Evolutionary conservation across 2,113 vertebrate species (phyloP).

Genomic region (Puma concolor): DNA sequence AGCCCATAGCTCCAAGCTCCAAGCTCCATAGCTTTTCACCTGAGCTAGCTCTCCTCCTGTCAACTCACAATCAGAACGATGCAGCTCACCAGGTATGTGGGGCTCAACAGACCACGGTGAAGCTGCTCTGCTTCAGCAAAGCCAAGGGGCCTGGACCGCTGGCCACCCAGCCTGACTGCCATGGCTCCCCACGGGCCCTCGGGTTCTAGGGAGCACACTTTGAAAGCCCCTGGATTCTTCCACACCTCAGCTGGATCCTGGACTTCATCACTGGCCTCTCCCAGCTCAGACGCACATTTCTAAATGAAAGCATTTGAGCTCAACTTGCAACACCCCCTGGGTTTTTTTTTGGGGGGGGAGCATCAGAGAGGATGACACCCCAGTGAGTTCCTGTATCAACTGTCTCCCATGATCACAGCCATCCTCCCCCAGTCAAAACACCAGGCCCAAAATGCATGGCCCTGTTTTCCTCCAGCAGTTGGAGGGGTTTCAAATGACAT

Average conservation of each 20-base stretch:
- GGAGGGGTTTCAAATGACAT: background rate
- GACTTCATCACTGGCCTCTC: background rate
- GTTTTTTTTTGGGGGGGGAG: background rate
- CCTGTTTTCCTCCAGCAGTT: background rate
- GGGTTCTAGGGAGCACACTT: background rate
- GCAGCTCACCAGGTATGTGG: background rate
- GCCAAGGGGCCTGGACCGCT: background rate
- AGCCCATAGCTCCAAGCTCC: background rate
- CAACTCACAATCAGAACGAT: background rate
- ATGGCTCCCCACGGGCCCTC: fast-evolving
- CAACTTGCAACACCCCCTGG: background rate
- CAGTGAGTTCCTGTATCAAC: background rate
- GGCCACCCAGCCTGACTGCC: background rate
- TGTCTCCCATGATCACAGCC: background rate
- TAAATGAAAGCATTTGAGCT: background rate
- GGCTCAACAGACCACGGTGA: background rate
- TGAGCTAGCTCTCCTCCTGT: background rate
- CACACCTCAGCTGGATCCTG: background rate
- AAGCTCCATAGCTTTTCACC: background rate
- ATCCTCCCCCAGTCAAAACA: background rate
- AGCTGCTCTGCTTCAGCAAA: background rate
- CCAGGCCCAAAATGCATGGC: background rate
- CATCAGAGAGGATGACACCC: background rate
- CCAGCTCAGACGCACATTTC: background rate
- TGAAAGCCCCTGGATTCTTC: background rate